These are phyloP conservation scores for Octomys mimax DNA, from an alignment of 2,797 vertebrate species.

Conservation along the genomic window DNA sequence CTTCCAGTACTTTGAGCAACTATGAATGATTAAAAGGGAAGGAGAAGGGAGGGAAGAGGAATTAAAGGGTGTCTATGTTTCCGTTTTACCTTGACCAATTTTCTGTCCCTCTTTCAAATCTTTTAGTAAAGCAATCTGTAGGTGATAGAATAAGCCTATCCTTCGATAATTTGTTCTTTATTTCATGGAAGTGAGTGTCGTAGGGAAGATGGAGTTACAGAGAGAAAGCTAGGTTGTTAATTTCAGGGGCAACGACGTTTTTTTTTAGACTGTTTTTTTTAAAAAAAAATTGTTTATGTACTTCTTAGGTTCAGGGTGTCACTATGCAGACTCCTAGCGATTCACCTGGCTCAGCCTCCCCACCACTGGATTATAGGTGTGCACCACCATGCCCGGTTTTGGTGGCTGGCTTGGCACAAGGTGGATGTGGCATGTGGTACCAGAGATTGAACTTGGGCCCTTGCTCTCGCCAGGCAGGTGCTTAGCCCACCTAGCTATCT, in stretches of 20 bases:
- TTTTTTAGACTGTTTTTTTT: too few species aligned
- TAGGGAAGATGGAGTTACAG: not conserved
- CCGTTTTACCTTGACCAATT: not conserved
- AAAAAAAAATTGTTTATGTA: too few species aligned
- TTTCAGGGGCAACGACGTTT: not conserved
- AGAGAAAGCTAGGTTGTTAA: not conserved
- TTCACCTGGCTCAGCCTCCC: too few species aligned
- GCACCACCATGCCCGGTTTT: too few species aligned
- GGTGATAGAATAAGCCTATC: not conserved
- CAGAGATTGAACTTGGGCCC: too few species aligned
- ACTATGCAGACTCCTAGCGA: too few species aligned
- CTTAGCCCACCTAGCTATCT: too few species aligned
- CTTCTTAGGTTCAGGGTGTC: too few species aligned
- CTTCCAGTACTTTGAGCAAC: constrained; percentile 23
- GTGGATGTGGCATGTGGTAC: too few species aligned
- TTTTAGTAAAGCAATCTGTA: constrained; percentile 43
- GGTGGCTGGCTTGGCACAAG: too few species aligned
- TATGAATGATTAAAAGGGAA: constrained; percentile 39
- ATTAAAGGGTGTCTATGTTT: not conserved
- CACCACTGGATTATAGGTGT: too few species aligned
- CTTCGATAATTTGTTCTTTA: not conserved
- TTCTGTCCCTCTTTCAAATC: constrained; percentile 50
- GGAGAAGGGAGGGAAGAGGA: not conserved
- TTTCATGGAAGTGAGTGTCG: not conserved
- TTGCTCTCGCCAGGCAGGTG: too few species aligned